A percentile compares a stretch with the other conserved stretches of the same genome.
These are phyloP conservation scores for Harpalus rubripes DNA, from an alignment of 2,888 invertebrate genomes.

Conservation along the genomic window DNA sequence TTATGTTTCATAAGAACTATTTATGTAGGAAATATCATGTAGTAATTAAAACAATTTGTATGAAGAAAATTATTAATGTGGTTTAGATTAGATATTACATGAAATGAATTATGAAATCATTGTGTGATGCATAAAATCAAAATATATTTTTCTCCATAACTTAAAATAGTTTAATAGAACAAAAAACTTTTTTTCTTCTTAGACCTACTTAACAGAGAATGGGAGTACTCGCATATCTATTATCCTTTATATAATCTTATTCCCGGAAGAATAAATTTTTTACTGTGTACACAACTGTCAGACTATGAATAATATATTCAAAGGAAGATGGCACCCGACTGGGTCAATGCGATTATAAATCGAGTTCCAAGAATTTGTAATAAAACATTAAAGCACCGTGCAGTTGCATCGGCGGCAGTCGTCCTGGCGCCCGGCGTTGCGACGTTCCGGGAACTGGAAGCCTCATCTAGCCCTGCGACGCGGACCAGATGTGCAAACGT, in stretches of 20 bases:
- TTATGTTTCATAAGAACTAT: no score
- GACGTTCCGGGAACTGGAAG: constrained; percentile 24
- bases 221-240: background rate
- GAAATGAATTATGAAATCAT: no score
- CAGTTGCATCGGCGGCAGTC: constrained; percentile 26
- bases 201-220: background rate
- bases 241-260: constrained; percentile 1
- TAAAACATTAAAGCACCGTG: constrained; percentile 41
- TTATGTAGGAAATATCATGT: no score
- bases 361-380: constrained; percentile 52
- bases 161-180: no score
- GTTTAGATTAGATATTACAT: no score
- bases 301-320: constrained; percentile 26
- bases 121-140: no score
- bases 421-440: constrained; percentile 22
- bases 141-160: no score
- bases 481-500: constrained; percentile 19
- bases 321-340: constrained; percentile 24
- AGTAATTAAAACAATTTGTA: no score
- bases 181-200: no score
- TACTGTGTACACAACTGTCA: constrained; percentile 38
- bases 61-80: no score
- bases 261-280: constrained; percentile 31
- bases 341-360: constrained; percentile 57
- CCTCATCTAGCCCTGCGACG: background rate